Percentiles rank a stretch among this genome's conserved stretches.
Evolutionary conservation across 2,888 invertebrate species (phyloP).

Genomic region (Stenotaenia linearis): DNA sequence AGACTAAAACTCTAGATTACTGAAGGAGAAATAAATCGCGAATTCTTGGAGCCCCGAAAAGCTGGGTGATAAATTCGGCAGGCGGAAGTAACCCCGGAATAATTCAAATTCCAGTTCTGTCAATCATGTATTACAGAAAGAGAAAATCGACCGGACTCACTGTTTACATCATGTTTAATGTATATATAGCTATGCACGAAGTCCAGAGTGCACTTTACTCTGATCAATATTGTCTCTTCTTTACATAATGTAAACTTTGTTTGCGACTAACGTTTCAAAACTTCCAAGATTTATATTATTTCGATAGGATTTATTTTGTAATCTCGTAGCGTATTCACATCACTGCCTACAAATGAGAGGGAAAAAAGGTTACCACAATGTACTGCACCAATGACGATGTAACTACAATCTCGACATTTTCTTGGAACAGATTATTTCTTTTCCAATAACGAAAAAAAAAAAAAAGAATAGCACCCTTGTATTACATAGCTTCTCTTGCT

Average conservation of each 20-base stretch:
- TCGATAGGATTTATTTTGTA: no score
- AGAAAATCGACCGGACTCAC: not conserved
- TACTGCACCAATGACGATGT: not conserved
- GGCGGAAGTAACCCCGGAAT: not conserved
- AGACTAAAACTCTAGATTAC: not conserved
- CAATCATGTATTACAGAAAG: not conserved
- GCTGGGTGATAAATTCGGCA: not conserved
- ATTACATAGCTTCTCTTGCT: not conserved
- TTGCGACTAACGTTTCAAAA: not conserved
- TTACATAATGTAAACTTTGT: not conserved
- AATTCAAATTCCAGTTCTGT: not conserved
- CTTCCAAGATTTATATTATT: not conserved
- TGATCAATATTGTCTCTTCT: not conserved
- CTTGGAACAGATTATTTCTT: not conserved
- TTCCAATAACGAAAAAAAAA: slow-evolving; percentile 2
- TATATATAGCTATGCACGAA: not conserved
- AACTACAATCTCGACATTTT: not conserved
- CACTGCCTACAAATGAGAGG: no score
- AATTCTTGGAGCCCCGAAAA: not conserved
- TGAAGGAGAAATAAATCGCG: not conserved
- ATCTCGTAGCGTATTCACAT: no score
- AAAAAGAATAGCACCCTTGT: not conserved
- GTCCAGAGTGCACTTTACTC: not conserved
- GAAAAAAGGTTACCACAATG: no score
- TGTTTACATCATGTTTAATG: not conserved